Base-by-base conservation (phyloP, 2,888 invertebrate species). In the Sylvicola cinctus region DNA sequence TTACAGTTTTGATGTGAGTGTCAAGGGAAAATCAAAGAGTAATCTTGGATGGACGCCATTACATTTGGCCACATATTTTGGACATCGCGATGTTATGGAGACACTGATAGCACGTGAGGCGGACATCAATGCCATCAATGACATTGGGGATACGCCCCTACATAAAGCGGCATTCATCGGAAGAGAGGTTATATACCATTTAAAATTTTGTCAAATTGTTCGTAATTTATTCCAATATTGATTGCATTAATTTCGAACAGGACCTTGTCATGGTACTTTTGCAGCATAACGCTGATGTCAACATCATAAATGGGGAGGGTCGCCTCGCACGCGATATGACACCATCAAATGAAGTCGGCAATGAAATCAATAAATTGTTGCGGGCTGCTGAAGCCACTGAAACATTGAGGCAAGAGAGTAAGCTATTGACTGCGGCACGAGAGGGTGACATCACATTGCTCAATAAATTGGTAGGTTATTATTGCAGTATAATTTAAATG, bases 151-250 rank as follows among this genome's bases (percentile, higher is more conserved):
- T 46, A 71, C 72, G 1, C 63, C 74, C 1, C 48, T 74, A 23
- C 74, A 75, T 45, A 70, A 72, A 46, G 74, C 75, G 13, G 68
- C 74, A 5, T 71, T 70, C 50, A 74, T 74, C 43, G 71, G 71
- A 2, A 62, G 73, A 54, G 67, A 70, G 63, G 74, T 73, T 44
- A 44, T 45, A 37, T 27, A n/a, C n/a, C n/a, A n/a, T n/a, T n/a
- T n/a, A n/a, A n/a, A n/a, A 17, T 16, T 14, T 29, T n/a, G 16
- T 30, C 14, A 27, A 12, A 27, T 27, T 12, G 4, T 27, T 27
- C 12, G 5, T 28, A 12, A 13, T 28, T 28, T 28, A 8, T n/a
- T 25, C 25, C 25, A 25, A 10, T 28, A 28, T 28, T 28, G n/a
- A 28, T 28, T 28, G 4, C n/a, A 8, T 28, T 12, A 28, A 7